phyloP scores from a whole-genome alignment of 2,113 vertebrate species.

The Nothocercus julius region DNA sequence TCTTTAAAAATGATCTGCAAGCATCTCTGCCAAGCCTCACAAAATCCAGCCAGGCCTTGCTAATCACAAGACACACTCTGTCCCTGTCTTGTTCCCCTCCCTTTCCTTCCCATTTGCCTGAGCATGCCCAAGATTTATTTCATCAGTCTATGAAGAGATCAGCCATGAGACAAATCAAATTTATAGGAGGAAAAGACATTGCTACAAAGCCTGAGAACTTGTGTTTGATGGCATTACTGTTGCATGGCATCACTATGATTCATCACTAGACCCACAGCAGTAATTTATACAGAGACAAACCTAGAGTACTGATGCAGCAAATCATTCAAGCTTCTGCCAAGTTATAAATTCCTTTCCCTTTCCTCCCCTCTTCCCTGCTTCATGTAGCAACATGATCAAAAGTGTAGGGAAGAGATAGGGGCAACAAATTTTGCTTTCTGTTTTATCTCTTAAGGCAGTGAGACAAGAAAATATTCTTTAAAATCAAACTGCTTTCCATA shows the following conservation, averaged over 20 bases:
- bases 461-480: background rate
- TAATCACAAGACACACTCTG: background rate
- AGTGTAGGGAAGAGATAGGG: background rate
- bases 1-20: background rate
- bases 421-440: background rate
- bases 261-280: background rate
- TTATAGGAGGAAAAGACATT: background rate
- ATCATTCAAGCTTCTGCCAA: background rate
- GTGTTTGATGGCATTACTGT: background rate
- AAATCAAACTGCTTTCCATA: background rate
- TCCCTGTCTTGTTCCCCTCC: background rate
- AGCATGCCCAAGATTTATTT: background rate
- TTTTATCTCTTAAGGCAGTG: background rate
- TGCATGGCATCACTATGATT: background rate
- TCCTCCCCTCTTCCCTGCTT: background rate
- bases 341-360: background rate
- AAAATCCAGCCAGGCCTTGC: background rate
- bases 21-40: background rate
- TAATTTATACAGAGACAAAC: background rate
- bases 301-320: background rate
- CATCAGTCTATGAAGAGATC: background rate
- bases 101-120: background rate
- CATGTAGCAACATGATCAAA: background rate
- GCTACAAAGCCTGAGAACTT: background rate
- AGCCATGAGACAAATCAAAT: slow-evolving; percentile 8